phyloP scores from a whole-genome alignment of 2,113 vertebrate species.

The Octodon degus region DNA sequence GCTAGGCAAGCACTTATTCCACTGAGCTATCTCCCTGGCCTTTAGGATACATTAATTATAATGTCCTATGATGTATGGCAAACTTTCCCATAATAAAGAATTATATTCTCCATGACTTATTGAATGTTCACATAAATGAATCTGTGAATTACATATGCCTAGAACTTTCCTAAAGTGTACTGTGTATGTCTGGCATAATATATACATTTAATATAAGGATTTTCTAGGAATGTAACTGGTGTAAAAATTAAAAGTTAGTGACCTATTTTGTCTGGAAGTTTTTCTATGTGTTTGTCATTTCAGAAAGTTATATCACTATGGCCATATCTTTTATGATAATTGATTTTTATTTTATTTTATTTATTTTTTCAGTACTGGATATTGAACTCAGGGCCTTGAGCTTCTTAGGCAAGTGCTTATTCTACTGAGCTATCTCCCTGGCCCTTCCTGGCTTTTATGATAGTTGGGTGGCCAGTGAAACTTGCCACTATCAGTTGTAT shows the following conservation, averaged over 20 bases:
- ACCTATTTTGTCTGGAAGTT: constrained; percentile 34
- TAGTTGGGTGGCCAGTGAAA: not conserved
- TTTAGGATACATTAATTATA: not conserved
- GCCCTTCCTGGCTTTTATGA: too few species aligned
- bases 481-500: not conserved
- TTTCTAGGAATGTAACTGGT: not conserved
- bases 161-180: not conserved
- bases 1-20: too few species aligned
- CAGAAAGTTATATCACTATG: not conserved
- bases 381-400: too few species aligned
- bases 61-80: not conserved
- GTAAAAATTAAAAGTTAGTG: not conserved
- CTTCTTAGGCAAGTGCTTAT: too few species aligned
- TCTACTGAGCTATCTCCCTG: too few species aligned
- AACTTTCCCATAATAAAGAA: constrained; percentile 10
- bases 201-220: not conserved
- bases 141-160: not conserved
- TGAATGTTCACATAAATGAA: not conserved
- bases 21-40: too few species aligned
- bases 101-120: not conserved
- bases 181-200: not conserved
- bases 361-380: too few species aligned
- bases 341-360: too few species aligned
- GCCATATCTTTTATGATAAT: too few species aligned
- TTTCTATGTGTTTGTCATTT: not conserved